phyloP scores from a whole-genome alignment of 1,140 invertebrate genomes.

The Portunus trituberculatus region DNA sequence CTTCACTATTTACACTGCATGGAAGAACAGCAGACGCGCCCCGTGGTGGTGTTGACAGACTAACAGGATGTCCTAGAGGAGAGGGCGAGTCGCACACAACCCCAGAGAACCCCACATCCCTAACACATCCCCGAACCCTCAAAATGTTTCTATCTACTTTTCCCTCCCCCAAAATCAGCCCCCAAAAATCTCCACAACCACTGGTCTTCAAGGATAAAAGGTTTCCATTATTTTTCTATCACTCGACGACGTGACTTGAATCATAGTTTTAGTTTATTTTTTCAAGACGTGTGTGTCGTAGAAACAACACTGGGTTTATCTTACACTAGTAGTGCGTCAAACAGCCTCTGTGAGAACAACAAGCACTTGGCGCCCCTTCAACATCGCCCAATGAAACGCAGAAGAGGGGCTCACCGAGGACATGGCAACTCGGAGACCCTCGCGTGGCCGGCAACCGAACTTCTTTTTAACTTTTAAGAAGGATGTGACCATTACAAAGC shows the following conservation, averaged over 20 bases:
- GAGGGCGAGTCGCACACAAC: neutral
- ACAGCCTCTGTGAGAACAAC: slow-evolving; percentile 62
- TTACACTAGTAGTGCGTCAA: slow-evolving; percentile 59
- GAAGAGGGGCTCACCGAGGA: neutral
- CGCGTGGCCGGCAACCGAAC: neutral
- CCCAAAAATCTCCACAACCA: slow-evolving; percentile 58
- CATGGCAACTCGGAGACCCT: neutral
- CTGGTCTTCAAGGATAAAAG: slow-evolving; percentile 59
- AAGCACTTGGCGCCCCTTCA: slow-evolving; percentile 2
- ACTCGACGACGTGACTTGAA: slow-evolving; percentile 60
- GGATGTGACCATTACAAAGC: neutral
- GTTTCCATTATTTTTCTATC: slow-evolving; percentile 39
- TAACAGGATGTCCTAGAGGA: neutral
- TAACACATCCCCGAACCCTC: neutral
- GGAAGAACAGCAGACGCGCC: neutral
- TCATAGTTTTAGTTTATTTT: neutral
- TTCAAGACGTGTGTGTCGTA: slow-evolving; percentile 16
- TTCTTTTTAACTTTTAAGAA: neutral
- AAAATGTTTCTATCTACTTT: neutral
- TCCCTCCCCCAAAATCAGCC: neutral
- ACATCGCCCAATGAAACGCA: neutral
- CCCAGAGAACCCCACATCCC: slow-evolving; percentile 6
- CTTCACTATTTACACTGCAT: slow-evolving; percentile 13
- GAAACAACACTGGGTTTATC: slow-evolving; percentile 59
- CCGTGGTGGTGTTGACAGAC: neutral